Evolutionary conservation across 64 coral and sea anemone species (phyloP).

Genomic region (Cladopsammia gracilis): DNA sequence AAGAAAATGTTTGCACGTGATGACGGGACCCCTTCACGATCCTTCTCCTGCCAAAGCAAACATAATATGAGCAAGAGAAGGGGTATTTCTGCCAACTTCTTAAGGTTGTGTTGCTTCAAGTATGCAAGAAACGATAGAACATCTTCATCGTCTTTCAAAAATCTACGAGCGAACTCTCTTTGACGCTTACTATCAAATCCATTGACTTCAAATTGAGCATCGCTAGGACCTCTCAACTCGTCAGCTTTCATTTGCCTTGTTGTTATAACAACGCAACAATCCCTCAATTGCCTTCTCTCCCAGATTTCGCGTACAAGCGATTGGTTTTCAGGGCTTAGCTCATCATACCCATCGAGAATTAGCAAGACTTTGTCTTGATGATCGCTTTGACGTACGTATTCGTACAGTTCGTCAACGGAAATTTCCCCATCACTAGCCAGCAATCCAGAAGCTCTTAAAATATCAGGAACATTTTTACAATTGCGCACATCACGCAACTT

Average conservation of each 20-base stretch:
- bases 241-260: slow-evolving; percentile 7
- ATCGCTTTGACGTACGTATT: not conserved
- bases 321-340: not conserved
- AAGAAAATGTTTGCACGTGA: slow-evolving; percentile 1
- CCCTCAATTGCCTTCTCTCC: not conserved
- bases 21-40: not conserved
- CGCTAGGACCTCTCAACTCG: not conserved
- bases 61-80: slow-evolving; percentile 54
- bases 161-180: slow-evolving; percentile 1
- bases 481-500: not conserved
- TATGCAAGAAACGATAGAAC: slow-evolving; percentile 25
- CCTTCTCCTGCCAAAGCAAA: slow-evolving; percentile 40
- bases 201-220: slow-evolving; percentile 30
- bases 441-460: not conserved
- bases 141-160: not conserved
- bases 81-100: slow-evolving; percentile 37
- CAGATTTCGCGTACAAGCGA: slow-evolving; percentile 2
- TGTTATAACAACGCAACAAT: slow-evolving; percentile 33
- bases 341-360: slow-evolving; percentile 52
- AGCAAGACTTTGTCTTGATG: slow-evolving; percentile 50
- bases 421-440: not conserved
- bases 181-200: slow-evolving; percentile 24
- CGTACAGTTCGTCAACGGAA: not conserved
- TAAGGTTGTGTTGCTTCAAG: not conserved
- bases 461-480: not conserved